phyloP scores from a whole-genome alignment of 2,888 invertebrate genomes.

The Malthinus seriepunctatus region DNA sequence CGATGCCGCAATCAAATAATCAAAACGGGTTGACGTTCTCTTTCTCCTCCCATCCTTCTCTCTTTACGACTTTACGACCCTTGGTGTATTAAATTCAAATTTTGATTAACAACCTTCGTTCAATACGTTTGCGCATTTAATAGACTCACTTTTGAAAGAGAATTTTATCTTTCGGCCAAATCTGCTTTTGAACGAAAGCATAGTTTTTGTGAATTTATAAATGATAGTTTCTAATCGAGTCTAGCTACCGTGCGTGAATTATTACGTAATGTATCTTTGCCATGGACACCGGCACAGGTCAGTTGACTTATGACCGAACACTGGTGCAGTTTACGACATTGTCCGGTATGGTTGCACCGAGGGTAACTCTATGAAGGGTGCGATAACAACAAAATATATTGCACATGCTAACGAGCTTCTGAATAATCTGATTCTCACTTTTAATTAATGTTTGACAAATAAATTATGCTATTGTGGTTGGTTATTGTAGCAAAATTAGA shows the following conservation, averaged over 20 bases:
- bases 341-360: conserved; percentile 15
- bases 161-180: too few relatives aligned
- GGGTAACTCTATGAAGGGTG: conserved; percentile 23
- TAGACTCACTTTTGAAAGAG: too few relatives aligned
- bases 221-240: conserved; percentile 1
- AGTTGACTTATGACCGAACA: conserved; percentile 25
- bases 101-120: conserved; percentile 3
- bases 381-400: conserved; percentile 28
- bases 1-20: conserved; percentile 23
- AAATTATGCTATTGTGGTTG: conserved; percentile 18
- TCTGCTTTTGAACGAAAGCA: too few relatives aligned
- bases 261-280: conserved; percentile 20
- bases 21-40: conserved; percentile 16
- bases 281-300: conserved; percentile 14
- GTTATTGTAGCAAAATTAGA: conserved; percentile 13
- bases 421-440: conserved; percentile 28
- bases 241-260: conserved; percentile 15
- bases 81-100: conserved; percentile 8
- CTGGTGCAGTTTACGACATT: conserved; percentile 27
- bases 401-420: conserved; percentile 26
- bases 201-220: not conserved
- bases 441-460: conserved; percentile 25
- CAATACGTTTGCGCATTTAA: too few relatives aligned
- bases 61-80: conserved; percentile 15
- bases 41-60: not conserved